Base-by-base conservation (phyloP, 2,888 invertebrate genomes). In the Abrostola tripartita region DNA sequence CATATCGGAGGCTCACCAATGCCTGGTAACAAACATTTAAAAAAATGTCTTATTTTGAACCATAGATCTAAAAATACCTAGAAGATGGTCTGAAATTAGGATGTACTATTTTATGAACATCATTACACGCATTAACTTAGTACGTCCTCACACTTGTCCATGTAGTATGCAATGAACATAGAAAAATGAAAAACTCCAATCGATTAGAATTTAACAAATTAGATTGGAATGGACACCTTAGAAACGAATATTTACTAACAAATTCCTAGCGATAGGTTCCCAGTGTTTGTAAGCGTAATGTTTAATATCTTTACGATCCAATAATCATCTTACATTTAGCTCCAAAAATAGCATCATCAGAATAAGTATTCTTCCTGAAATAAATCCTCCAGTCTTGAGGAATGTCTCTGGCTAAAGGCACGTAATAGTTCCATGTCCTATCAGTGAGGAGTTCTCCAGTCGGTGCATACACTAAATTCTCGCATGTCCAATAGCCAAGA, bases 351-450 rank as follows among this genome's bases (percentile, higher is more conserved):
- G 96, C 96, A 4, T 92, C 78, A 0, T 95, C 92, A 85, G 96
- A 96, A 9, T 95, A 92, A 49, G 96, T 95, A 71, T 96, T 96
- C 74, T 96, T 95, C 37, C 95, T 91, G 57, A 97, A 95, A 56
- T 95, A 95, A 0, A 97, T 92, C 60, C 96, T 95, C 75, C 97
- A 96, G 86, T 97, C 97, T 37, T 96, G 94, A 0, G 97, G 97
- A 73, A 97, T 97, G 76, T 97, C 97, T 83, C 96, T 96, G 0
- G 95, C 95, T 6, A 96, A 96, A 0, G 97, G 97, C 0, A 96
- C 96, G 79, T 96, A 96, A 83, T 97, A 97, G 71, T 95, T 96
- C 98, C 98, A 98, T 5, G 98, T 97, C 50, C 97, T 95, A 78
- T 97, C 95, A 0, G 97, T 97, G 5, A 97, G 89, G 0, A 97